Percentiles rank a stretch among this genome's conserved stretches.
Conservation (phyloP, 2,113 vertebrate species). For the Morphnarchus princeps region DNA sequence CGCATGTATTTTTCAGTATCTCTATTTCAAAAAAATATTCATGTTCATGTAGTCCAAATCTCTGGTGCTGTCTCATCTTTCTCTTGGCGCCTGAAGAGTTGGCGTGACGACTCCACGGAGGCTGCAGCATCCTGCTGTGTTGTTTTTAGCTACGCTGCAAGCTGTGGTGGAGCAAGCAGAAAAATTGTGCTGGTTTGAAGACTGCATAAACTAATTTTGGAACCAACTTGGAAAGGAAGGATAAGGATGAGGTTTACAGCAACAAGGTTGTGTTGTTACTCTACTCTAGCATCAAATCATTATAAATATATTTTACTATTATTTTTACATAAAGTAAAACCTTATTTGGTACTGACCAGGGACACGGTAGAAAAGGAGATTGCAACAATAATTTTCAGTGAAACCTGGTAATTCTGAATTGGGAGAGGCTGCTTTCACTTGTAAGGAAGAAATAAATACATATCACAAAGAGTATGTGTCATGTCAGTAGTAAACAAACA, state of each 20-base stretch:
- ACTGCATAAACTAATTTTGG: conserved; percentile 10
- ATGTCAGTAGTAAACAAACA: neutral
- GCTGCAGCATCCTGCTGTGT: neutral
- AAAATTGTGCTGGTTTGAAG: neutral
- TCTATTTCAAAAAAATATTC: conserved; percentile 2
- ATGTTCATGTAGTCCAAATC: neutral
- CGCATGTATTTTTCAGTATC: neutral
- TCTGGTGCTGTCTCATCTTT: neutral
- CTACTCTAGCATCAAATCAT: neutral
- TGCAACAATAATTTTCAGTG: neutral
- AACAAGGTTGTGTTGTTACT: neutral
- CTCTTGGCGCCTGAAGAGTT: neutral
- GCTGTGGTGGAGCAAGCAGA: neutral
- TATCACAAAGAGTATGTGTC: neutral
- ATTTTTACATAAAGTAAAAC: neutral
- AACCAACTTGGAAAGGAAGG: neutral
- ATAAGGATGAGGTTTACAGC: neutral
- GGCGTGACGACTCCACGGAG: neutral
- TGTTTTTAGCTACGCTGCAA: neutral
- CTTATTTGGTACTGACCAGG: neutral
- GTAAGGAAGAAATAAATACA: neutral
- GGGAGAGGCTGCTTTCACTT: neutral
- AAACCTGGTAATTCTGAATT: neutral
- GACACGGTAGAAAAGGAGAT: neutral
- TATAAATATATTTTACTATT: neutral